Evolutionary conservation across 2,113 vertebrate species (phyloP), one percentile per base, ranked within the genome.

Genomic region (Corythaixoides concolor): DNA sequence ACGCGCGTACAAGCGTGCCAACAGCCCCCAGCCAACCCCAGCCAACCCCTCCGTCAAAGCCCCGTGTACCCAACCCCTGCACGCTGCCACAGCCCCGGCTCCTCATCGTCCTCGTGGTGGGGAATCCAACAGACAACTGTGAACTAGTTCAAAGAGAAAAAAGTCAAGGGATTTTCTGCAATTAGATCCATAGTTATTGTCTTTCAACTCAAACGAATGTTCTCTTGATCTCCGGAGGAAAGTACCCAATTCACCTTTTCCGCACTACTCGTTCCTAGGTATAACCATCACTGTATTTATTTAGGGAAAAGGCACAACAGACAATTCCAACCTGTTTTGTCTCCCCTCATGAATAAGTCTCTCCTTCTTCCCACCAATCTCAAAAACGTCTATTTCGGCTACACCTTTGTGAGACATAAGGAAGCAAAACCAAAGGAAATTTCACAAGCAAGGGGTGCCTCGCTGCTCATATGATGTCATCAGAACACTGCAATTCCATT

Each of bases 1-100:
- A 22, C 1, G 19, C 1, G 8, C 11, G 12, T 12, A 11, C 21
- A 30, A 35, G 12, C 1, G 20, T 15, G 24, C 1, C 1, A 43
- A 13, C 37, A 75, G 63, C 6, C 50, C n/a, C 27, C 4, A 3
- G 41, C 19, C 18, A 28, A 37, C 64, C 56, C 26, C 41, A 19
- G 56, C 19, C 22, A 2, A 19, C 37, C 45, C 32, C 47, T 32
- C 41, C 56, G 21, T 1, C n/a, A 18, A n/a, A 35, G 18, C 33
- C 19, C 0, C 8, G 4, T 2, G 12, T 3, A 18, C 19, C 76
- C 52, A 20, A 27, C 17, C 35, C 32, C 70, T 41, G 23, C 21
- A 8, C 0, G n/a, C 66, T 73, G 14, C 78, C 18, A 5, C 8
- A 33, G 70, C 52, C 21, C 35, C 11, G 0, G 37, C 67, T 53